Conservation (phyloP, 2,113 vertebrate genomes). For the Mixornis gularis region DNA sequence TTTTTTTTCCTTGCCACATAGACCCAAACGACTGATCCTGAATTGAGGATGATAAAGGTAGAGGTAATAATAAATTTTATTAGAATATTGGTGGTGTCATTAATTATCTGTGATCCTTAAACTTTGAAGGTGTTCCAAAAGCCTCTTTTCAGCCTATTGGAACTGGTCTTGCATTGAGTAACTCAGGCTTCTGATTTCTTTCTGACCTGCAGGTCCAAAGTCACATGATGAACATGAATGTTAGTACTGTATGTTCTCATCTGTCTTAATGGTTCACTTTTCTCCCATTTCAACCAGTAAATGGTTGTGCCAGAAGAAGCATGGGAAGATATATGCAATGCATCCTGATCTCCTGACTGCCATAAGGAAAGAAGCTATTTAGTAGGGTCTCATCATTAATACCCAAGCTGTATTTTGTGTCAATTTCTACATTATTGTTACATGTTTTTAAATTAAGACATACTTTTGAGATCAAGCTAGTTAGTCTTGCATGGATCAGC, state of each 20-base stretch:
- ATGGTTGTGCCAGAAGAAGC: not conserved
- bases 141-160: not conserved
- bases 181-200: not conserved
- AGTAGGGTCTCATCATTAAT: not conserved
- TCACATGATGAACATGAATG: accelerated
- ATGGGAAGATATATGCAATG: not conserved
- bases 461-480: not conserved
- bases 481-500: not conserved
- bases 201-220: not conserved
- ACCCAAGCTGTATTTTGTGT: not conserved
- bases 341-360: not conserved
- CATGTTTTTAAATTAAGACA: not conserved
- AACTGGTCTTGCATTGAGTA: not conserved
- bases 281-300: not conserved
- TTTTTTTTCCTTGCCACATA: not conserved
- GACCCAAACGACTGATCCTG: not conserved
- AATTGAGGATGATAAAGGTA: not conserved
- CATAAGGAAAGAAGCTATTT: not conserved
- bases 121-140: not conserved
- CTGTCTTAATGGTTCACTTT: not conserved
- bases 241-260: not conserved
- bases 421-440: not conserved
- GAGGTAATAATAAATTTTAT: not conserved
- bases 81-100: not conserved
- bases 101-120: not conserved